A percentile compares a stretch with the other conserved stretches of the same genome.
These are phyloP conservation scores for Indicator maculatus DNA, from an alignment of 2,113 vertebrate genomes.

Conservation along the genomic window DNA sequence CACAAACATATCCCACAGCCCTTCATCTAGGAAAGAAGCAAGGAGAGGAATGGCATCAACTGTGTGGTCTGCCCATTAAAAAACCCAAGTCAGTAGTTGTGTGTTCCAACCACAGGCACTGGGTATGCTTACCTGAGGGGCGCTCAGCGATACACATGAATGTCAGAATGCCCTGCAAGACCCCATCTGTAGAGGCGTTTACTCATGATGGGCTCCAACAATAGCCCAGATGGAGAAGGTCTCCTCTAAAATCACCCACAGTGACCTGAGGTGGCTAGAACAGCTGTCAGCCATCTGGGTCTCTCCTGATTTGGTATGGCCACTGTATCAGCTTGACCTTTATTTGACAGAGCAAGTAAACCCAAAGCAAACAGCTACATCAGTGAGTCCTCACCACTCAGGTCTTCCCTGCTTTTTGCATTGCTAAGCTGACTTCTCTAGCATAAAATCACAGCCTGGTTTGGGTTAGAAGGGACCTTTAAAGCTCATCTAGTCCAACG, in stretches of 20 bases:
- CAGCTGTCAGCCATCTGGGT: background rate
- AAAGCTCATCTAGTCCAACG: no score
- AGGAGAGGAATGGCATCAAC: background rate
- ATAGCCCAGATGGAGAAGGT: background rate
- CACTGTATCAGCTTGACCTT: background rate
- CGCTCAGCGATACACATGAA: background rate
- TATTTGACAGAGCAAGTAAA: background rate
- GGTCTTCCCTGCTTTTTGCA: background rate
- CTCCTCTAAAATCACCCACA: background rate
- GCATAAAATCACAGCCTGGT: no score
- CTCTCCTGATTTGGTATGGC: background rate
- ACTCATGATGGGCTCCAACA: background rate
- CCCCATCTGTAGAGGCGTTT: background rate
- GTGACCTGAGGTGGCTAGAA: background rate
- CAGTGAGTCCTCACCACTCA: background rate
- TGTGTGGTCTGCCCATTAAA: background rate
- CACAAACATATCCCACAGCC: conserved; percentile 92
- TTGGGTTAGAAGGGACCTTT: no score
- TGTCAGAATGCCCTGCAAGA: background rate
- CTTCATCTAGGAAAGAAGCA: conserved; percentile 84
- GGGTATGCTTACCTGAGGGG: background rate
- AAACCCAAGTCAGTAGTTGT: background rate
- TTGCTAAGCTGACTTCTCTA: background rate
- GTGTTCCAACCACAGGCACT: background rate
- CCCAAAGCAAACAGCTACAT: background rate